phyloP scores from a whole-genome alignment of 64 coral and sea anemone genomes.

The Stichodactyla mertensii region DNA sequence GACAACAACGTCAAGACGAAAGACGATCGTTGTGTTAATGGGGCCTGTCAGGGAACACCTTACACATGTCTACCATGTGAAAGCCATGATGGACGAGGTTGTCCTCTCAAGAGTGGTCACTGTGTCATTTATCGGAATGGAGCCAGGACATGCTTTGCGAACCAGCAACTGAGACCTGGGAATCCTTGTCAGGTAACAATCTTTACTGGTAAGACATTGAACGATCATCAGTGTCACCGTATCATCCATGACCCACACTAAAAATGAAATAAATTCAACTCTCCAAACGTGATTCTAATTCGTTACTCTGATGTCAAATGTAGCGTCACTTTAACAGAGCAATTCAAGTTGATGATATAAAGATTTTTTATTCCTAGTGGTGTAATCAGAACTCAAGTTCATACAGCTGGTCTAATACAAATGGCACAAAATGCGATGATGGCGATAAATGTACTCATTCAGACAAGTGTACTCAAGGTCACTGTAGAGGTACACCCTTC shows the following conservation, averaged over 20 bases:
- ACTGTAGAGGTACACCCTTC: slow-evolving; percentile 67
- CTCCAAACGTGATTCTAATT: not conserved
- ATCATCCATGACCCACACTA: not conserved
- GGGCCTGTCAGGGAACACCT: slow-evolving; percentile 58
- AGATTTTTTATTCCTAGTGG: slow-evolving; percentile 43
- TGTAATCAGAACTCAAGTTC: slow-evolving; percentile 44
- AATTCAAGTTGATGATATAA: not conserved
- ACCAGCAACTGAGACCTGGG: slow-evolving; percentile 60
- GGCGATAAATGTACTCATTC: slow-evolving; percentile 55
- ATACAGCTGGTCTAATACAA: slow-evolving; percentile 42
- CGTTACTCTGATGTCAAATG: not conserved
- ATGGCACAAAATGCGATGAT: slow-evolving; percentile 66
- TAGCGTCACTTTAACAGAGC: not conserved
- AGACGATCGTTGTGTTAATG: slow-evolving; percentile 66
- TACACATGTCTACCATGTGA: slow-evolving; percentile 81
- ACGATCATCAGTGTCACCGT: not conserved
- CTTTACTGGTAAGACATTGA: not conserved
- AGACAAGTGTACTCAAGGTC: slow-evolving; percentile 60
- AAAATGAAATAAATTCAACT: not conserved
- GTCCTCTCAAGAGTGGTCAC: slow-evolving; percentile 47
- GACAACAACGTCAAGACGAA: slow-evolving; percentile 69
- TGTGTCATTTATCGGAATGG: slow-evolving; percentile 60
- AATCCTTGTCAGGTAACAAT: slow-evolving; percentile 69
- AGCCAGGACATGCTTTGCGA: slow-evolving; percentile 52
- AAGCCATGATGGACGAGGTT: slow-evolving; percentile 67